Base-by-base conservation (phyloP, 1,140 invertebrate genomes). In the Panagrolaimus sp. region DNA sequence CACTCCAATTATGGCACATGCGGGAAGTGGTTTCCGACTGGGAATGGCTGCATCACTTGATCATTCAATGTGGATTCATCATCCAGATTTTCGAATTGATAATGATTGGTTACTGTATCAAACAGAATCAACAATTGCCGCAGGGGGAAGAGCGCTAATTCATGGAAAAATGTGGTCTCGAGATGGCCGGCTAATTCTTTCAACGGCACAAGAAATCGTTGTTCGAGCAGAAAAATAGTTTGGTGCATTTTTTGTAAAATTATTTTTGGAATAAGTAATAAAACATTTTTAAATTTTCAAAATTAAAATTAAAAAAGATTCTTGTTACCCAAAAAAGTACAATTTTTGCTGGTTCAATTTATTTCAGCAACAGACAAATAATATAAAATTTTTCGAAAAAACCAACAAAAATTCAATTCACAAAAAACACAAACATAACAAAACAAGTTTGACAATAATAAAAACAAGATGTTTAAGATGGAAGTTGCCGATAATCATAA, bases 31-130 rank as follows among this genome's bases (percentile, higher is more conserved):
- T 0, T 77, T 77, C 38, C 38, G 65, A 15, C 71, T 76, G 1
- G 72, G 72, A 1, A 77, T 78, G 76, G 69, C 72, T 10, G 77
- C 78, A 47, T 76, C 73, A 6, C 46, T 78, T 8, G 76, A 78
- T 46, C 76, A 78, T 65, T 73, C 71, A 28, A 67, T 78, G 44
- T 78, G 76, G 76, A 63, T 78, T n/a, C 76, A 78, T 68, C 71
- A 72, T 14, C 66, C 52, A 7, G 65, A 76, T 15, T 78, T 78
- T 43, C 62, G 76, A 46, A 70, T 71, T 21, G 74, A 78, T 28
- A 71, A 78, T 65, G 76, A 78, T 21, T 78, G 76, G 76, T 32
- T 78, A 64, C 52, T 78, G 17, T 78, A 78, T 63, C 76, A 78
- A 63, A 75, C 71, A 10, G 67, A 79, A 14, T 70, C 67, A 24